Conservation (phyloP, 2,113 vertebrate species). For the Syrrhaptes paradoxus region DNA sequence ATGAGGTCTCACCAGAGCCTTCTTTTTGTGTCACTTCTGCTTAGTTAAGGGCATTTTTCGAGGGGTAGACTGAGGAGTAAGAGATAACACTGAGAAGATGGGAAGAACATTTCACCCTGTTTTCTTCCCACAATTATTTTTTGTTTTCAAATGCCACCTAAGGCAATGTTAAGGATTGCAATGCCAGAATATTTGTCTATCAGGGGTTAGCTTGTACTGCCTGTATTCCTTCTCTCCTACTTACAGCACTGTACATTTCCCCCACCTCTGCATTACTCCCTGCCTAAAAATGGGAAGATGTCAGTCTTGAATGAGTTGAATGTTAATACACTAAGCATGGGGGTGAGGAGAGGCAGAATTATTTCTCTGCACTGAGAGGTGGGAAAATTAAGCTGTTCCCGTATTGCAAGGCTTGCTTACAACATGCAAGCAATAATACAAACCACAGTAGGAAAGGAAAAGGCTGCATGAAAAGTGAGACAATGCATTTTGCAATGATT, state of each 20-base stretch:
- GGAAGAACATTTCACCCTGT: neutral
- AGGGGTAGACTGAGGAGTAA: neutral
- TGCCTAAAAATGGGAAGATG: neutral
- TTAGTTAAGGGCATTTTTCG: neutral
- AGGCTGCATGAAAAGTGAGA: neutral
- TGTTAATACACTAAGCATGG: neutral
- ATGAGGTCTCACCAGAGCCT: too few species aligned
- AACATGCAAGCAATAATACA: neutral
- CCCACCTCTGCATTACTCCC: neutral
- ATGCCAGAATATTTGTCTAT: neutral
- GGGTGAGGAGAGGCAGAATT: neutral
- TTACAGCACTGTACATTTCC: neutral
- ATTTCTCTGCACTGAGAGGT: neutral
- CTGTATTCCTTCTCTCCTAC: neutral
- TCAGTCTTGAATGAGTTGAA: neutral
- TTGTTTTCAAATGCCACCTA: neutral
- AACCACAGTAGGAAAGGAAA: neutral
- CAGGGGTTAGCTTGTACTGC: neutral
- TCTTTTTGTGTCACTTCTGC: neutral
- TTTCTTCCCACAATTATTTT: neutral
- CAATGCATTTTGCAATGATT: neutral
- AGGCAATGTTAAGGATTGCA: rapidly evolving
- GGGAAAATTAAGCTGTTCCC: neutral
- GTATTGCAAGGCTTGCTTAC: neutral
- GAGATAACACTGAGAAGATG: neutral